phyloP scores from a whole-genome alignment of 2,113 vertebrate species.

The Oncorhynchus masou region DNA sequence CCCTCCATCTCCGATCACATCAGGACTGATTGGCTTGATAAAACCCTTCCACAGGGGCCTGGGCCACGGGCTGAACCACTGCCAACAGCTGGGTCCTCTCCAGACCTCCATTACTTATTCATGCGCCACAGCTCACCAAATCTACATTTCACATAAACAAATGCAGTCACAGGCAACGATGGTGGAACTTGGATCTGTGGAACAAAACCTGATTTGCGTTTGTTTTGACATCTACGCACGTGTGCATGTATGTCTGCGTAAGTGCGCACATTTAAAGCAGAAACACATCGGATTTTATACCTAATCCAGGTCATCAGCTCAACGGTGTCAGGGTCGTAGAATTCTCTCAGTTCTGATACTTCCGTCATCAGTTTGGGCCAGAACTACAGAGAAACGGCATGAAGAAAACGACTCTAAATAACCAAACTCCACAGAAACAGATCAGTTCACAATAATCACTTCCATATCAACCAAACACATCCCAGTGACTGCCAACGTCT shows the following conservation, averaged over 20 bases:
- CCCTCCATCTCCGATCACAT: constrained; percentile 42
- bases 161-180: constrained; percentile 10
- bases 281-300: constrained; percentile 73
- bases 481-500: background rate
- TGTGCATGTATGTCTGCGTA: constrained; percentile 1
- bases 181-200: constrained; percentile 35
- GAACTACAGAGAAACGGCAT: constrained; percentile 73
- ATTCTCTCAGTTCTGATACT: constrained; percentile 92
- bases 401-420: background rate
- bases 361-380: constrained; percentile 93
- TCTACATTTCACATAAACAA: constrained; percentile 26
- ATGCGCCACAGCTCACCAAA: constrained; percentile 52
- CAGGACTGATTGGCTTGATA: constrained; percentile 45
- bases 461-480: background rate
- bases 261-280: constrained; percentile 45
- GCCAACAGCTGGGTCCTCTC: constrained; percentile 63
- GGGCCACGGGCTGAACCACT: constrained; percentile 40
- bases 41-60: constrained; percentile 39
- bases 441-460: background rate
- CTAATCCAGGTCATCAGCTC: constrained; percentile 99
- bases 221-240: constrained; percentile 24
- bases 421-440: background rate
- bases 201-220: constrained; percentile 54
- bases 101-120: constrained; percentile 60
- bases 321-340: constrained; percentile 98